Base-by-base conservation (phyloP, 2,797 vertebrate genomes). In the Phalanger gymnotis region DNA sequence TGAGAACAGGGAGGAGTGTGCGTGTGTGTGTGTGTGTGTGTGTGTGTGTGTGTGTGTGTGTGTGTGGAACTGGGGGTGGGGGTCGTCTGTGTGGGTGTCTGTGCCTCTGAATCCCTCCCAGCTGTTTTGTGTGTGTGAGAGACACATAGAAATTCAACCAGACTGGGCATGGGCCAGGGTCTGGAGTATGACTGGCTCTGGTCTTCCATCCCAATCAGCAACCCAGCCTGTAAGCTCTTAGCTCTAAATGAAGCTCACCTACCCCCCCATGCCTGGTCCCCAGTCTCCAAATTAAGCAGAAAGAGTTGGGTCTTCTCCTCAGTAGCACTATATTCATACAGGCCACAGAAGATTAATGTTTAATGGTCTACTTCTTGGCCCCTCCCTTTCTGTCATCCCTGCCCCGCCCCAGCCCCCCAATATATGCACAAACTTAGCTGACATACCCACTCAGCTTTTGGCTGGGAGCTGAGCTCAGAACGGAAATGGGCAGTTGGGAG, bases 401-500 rank as follows among this genome's bases (percentile, higher is more conserved):
- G 7, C 27, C 53, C 54, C 93, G 40, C 53, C 91, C 66, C 73
- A 73, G 90, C 94, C 91, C 89, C 91, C 96, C 92, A 31, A 28
- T 73, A 27, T 5, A 40, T 13, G 56, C 14, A 27, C 28, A 52
- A 19, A 5, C 40, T 87, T 51, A 87, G 40, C 28, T 93, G 93
- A 97, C 96, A 92, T 73, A 89, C 93, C 55, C 47, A 61, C 95
- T 92, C 53, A 90, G 91, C 92, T 94, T 94, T 95, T 95, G 97
- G 97, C 98, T 96, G 94, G 91, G 96, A 97, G 94, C 94, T 52
- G 47, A 95, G 93, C 95, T 97, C 91, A 81, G 81, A 97, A 89
- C 95, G 96, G 97, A 98, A 98, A 95, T 5, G 94, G 97, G 96
- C 96, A 97, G 96, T 94, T 96, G 97, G 94, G 96, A 97, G 54